These are phyloP conservation scores for Euwallacea fornicatus DNA, from an alignment of 1,140 invertebrate species.

Conservation along the genomic window DNA sequence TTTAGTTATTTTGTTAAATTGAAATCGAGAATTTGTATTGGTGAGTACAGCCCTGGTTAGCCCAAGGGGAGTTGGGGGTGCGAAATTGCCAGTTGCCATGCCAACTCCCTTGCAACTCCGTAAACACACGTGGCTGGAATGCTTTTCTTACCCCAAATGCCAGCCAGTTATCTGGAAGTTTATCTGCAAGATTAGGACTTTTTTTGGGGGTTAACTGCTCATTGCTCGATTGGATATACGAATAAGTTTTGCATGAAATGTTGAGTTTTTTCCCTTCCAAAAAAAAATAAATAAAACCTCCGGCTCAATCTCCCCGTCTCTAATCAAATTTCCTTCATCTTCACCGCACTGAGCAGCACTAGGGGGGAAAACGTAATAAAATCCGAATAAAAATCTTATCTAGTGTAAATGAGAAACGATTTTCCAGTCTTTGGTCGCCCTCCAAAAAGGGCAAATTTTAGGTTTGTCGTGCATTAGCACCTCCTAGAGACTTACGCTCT, in stretches of 20 bases:
- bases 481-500: neutral
- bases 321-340: constrained; percentile 3
- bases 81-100: constrained; percentile 33
- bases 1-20: no score
- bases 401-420: neutral
- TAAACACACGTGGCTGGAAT: constrained; percentile 36
- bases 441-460: neutral
- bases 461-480: neutral
- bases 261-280: neutral
- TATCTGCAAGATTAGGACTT: constrained; percentile 8
- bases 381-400: neutral
- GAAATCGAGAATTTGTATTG: no score
- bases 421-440: neutral
- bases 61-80: neutral
- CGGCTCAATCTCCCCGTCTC: neutral
- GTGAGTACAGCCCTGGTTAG: neutral
- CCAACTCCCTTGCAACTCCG: constrained; percentile 41
- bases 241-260: no score
- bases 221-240: no score
- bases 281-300: neutral
- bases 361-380: neutral
- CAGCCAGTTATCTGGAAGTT: constrained; percentile 12
- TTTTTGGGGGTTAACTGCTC: neutral
- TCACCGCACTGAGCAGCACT: neutral
- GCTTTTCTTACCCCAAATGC: neutral